phyloP scores from a whole-genome alignment of 2,888 invertebrate genomes.

The Meliscaeva auricollis region DNA sequence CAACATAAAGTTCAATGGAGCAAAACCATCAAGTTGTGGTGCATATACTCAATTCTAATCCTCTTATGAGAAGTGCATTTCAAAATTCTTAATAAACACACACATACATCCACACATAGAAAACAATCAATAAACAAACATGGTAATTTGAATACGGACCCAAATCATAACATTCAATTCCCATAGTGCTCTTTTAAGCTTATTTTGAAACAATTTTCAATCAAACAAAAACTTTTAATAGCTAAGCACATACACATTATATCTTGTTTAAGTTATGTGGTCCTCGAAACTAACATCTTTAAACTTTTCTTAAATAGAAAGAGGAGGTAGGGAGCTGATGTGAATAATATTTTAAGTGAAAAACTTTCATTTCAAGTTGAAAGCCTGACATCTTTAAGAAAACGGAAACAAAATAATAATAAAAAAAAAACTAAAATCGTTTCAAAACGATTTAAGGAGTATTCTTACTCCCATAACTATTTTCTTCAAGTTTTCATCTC shows the following conservation, averaged over 20 bases:
- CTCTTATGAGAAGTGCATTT: conserved; percentile 32
- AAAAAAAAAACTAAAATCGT: not conserved
- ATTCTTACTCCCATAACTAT: conserved; percentile 5
- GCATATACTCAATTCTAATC: conserved; percentile 27
- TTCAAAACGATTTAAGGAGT: conserved; percentile 8
- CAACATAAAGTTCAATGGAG: conserved; percentile 13
- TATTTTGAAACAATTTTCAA: conserved; percentile 19
- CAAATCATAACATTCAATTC: not conserved
- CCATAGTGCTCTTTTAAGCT: conserved; percentile 24
- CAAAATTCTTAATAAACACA: not conserved
- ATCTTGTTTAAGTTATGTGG: not conserved
- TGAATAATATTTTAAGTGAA: not conserved
- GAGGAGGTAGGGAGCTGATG: not conserved
- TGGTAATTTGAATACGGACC: not conserved
- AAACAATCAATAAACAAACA: not conserved
- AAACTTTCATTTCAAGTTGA: not conserved
- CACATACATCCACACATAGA: not conserved
- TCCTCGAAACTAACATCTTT: not conserved
- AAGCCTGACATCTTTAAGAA: not conserved
- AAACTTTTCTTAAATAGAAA: not conserved
- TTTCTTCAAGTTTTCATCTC: not conserved
- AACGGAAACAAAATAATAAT: not conserved
- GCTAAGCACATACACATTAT: not conserved
- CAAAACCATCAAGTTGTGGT: conserved; percentile 29
- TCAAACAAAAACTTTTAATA: conserved; percentile 3